Percentiles rank a stretch among this genome's conserved stretches.
These are phyloP conservation scores for Tupaia tana DNA, from an alignment of 2,113 vertebrate genomes.

Conservation along the genomic window DNA sequence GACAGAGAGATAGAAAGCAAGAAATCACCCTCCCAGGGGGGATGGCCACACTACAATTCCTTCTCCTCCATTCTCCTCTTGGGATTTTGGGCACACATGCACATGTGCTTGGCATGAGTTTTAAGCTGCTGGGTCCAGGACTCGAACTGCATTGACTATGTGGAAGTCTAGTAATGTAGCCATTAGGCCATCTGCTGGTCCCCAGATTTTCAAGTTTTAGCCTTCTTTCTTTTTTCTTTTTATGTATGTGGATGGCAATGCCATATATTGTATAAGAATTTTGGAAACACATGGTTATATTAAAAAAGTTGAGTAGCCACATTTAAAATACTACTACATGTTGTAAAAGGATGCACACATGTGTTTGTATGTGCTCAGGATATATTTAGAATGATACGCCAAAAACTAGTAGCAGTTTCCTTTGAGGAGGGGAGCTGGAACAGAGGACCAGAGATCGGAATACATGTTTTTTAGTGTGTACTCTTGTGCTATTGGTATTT, in stretches of 20 bases:
- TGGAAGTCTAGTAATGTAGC: too few species aligned
- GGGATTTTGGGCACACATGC: too few species aligned
- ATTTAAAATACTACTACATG: slow-evolving; percentile 17
- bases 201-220: slow-evolving; percentile 9
- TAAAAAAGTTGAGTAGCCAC: neutral
- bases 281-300: neutral
- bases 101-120: too few species aligned
- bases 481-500: neutral
- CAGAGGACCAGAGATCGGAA: neutral
- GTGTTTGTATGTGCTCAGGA: neutral
- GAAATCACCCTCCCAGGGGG: too few species aligned
- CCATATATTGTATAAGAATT: neutral
- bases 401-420: neutral
- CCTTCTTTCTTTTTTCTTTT: neutral
- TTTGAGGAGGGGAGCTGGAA: neutral
- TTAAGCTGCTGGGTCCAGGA: too few species aligned
- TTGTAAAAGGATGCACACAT: neutral
- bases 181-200: too few species aligned
- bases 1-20: too few species aligned
- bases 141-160: too few species aligned
- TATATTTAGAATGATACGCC: neutral
- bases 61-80: too few species aligned
- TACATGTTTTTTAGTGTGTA: neutral
- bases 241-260: neutral
- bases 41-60: too few species aligned